Base-by-base conservation (phyloP, 1,140 invertebrate genomes). In the Caenorhabditis latens region DNA sequence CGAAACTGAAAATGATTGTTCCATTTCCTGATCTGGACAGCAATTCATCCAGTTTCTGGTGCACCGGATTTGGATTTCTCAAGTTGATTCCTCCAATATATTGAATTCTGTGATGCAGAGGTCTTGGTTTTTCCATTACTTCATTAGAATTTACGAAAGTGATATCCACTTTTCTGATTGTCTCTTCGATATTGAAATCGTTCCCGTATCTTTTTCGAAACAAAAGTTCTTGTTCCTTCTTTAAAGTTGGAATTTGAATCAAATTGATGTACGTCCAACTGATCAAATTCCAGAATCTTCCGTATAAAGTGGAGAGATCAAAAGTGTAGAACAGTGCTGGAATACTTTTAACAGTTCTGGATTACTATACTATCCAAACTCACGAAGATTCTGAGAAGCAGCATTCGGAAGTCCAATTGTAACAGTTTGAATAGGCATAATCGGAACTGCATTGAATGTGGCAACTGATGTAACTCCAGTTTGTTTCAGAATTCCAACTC, bases 31-130 rank as follows among this genome's bases (percentile, higher is more conserved):
- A 48, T 32, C 13, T 46, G 4, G 43, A 43, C 4, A 88, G 57
- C 16, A 88, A 50, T 42, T 82, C 24, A 24, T 85, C 84, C 11
- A 88, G 42, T 21, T 88, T 24, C 24, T 75, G 8, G 50, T 67
- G 40, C 7, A 88, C 14, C 24, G 84, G 65, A 42, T 88, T 88
- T 24, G 83, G 84, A 16, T 9, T 75, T 50, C 43, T 58, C 43
- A 88, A 42, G 48, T 53, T 84, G 7, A 88, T 85, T 82, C 87
- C 87, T 24, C 87, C 87, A 50, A 88, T 88, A 50, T 84, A 88
- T 13, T 63, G 42, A 32, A 85, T 83, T 82, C 75, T 79, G n/a
- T 82, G 83, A 53, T 50, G 40, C 53, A 88, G 42, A 14, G 84
- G 85, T 16, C 83, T 71, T 8, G 87, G 83, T 53, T 40, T 75